Evolutionary conservation across 2,888 invertebrate genomes (phyloP).

Genomic region (Drosophila anomalipes): DNA sequence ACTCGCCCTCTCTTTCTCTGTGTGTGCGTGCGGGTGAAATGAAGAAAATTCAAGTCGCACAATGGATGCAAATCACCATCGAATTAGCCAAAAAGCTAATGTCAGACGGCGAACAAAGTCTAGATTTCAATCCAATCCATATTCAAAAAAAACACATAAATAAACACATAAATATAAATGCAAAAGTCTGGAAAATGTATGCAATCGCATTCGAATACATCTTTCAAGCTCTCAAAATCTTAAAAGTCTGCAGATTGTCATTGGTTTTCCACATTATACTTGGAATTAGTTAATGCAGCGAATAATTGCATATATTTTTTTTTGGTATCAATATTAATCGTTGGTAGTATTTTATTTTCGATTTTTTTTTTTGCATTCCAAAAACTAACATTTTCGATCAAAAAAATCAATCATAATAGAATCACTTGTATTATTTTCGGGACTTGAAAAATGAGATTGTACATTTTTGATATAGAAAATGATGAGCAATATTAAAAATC

Average conservation of each 20-base stretch:
- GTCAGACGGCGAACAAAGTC: background rate
- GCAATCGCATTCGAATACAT: background rate
- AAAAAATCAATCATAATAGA: background rate
- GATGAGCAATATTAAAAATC: background rate
- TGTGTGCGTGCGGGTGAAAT: constrained; percentile 7
- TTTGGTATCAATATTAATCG: background rate
- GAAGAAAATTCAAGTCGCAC: constrained; percentile 40
- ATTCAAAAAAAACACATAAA: background rate
- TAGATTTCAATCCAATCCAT: background rate
- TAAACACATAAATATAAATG: background rate
- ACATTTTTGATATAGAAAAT: background rate
- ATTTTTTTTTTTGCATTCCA: background rate
- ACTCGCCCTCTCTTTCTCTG: background rate
- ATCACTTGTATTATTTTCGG: background rate
- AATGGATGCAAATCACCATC: constrained; percentile 28
- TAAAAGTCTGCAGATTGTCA: background rate
- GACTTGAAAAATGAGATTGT: background rate
- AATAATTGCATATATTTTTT: background rate
- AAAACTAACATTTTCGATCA: background rate
- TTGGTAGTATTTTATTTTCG: background rate
- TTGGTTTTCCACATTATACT: background rate
- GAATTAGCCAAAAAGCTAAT: background rate
- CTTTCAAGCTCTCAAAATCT: background rate
- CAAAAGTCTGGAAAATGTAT: background rate
- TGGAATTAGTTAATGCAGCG: background rate